phyloP scores from a whole-genome alignment of 2,888 invertebrate species.

The Amiota mariae region DNA sequence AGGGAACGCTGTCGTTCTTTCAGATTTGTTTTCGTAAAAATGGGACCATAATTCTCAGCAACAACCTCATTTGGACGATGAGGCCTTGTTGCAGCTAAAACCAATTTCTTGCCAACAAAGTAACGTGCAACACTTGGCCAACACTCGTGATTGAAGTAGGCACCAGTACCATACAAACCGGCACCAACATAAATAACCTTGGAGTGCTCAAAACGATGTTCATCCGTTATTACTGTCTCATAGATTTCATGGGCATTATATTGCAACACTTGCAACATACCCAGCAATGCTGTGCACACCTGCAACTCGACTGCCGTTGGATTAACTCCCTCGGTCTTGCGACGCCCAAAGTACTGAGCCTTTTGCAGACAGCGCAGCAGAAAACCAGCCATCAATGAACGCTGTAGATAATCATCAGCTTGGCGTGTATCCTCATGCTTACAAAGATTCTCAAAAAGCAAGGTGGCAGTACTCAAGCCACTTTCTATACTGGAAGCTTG shows the following conservation, averaged over 20 bases:
- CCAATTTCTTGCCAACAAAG: conserved; percentile 83
- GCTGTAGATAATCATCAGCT: conserved; percentile 82
- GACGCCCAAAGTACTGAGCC: conserved; percentile 78
- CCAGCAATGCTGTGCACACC: conserved; percentile 80
- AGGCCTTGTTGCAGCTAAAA: conserved; percentile 81
- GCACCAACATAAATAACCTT: conserved; percentile 75
- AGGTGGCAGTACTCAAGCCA: conserved; percentile 70
- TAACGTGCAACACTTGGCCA: conserved; percentile 85
- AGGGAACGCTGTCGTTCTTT: conserved; percentile 79
- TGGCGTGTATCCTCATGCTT: conserved; percentile 78
- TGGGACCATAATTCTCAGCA: conserved; percentile 89
- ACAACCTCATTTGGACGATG: conserved; percentile 80
- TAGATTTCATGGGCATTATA: conserved; percentile 91
- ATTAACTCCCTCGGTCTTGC: conserved; percentile 73
- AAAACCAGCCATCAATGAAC: conserved; percentile 85
- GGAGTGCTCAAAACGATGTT: conserved; percentile 73
- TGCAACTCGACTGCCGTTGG: conserved; percentile 76
- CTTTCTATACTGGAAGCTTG: conserved; percentile 75
- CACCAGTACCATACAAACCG: conserved; percentile 83
- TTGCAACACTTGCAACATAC: conserved; percentile 84
- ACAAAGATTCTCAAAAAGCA: conserved; percentile 79
- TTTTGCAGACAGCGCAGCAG: conserved; percentile 82
- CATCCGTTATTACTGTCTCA: conserved; percentile 77
- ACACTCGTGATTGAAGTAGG: conserved; percentile 89
- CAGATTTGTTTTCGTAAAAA: conserved; percentile 78